Evolutionary conservation across 2,797 vertebrate species (phyloP).

Genomic region (Tokudaia tokunoshimensis): DNA sequence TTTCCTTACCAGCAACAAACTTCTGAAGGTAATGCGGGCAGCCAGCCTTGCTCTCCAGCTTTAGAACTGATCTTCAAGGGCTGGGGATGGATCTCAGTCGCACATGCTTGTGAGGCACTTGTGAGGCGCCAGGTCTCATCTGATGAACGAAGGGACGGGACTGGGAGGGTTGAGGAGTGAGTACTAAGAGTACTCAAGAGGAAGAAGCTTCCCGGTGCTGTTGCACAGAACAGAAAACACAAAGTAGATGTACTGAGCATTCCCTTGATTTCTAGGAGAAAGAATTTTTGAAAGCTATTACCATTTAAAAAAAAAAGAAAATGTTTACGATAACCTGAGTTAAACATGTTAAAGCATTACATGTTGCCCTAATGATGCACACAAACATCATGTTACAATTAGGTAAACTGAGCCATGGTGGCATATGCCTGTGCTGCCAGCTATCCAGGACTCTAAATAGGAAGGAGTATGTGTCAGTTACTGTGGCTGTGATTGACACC

Average conservation of each 20-base stretch:
- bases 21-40: slow-evolving; percentile 94
- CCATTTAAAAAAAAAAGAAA: not conserved
- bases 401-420: not conserved
- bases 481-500: not conserved
- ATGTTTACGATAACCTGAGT: not conserved
- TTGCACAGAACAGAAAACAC: not conserved
- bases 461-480: not conserved
- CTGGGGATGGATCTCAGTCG: not conserved
- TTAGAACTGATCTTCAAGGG: not conserved
- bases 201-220: not conserved
- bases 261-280: not conserved
- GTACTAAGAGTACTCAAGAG: not conserved
- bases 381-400: not conserved
- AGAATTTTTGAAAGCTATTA: not conserved
- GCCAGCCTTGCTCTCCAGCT: not conserved
- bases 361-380: not conserved
- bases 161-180: not conserved
- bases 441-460: not conserved
- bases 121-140: not conserved
- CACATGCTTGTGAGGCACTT: not conserved
- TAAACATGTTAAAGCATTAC: not conserved
- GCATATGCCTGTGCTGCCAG: not conserved
- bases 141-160: no score
- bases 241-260: not conserved
- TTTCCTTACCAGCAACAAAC: slow-evolving; percentile 98